Conservation (phyloP, 2,888 invertebrate species). For the Trilocha varians region DNA sequence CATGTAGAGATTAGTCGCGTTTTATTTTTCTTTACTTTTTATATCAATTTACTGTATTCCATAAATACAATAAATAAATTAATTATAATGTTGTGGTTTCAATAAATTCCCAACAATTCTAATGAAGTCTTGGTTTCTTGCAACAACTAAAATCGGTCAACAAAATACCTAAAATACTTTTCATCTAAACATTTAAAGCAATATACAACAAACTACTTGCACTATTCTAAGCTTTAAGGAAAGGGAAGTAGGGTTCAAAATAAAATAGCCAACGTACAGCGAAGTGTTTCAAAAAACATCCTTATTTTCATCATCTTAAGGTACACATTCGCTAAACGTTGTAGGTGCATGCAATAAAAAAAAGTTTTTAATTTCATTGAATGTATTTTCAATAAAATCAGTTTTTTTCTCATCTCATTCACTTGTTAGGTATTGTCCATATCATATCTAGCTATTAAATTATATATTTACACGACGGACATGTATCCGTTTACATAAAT, state of each 20-base stretch:
- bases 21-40: too few relatives aligned
- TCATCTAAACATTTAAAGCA: conserved; percentile 22
- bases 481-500: conserved; percentile 40
- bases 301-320: too few relatives aligned
- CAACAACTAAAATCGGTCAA: conserved; percentile 16
- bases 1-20: too few relatives aligned
- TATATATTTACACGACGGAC: conserved; percentile 55
- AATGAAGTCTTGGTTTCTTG: too few relatives aligned
- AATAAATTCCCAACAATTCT: too few relatives aligned
- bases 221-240: conserved; percentile 34
- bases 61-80: too few relatives aligned
- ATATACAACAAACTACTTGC: conserved; percentile 41
- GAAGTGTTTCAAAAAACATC: too few relatives aligned
- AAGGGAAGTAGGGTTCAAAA: conserved; percentile 23
- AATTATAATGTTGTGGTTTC: too few relatives aligned
- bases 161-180: too few relatives aligned
- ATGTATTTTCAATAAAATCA: conserved; percentile 69
- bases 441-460: conserved; percentile 64
- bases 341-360: conserved; percentile 42
- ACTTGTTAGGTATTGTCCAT: conserved; percentile 74
- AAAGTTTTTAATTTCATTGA: conserved; percentile 53
- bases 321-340: conserved; percentile 15
- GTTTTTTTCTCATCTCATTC: conserved; percentile 38
- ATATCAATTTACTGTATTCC: too few relatives aligned
- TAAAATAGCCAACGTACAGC: conserved; percentile 25